phyloP scores from a whole-genome alignment of 1,140 invertebrate genomes.

The Sipha flava region DNA sequence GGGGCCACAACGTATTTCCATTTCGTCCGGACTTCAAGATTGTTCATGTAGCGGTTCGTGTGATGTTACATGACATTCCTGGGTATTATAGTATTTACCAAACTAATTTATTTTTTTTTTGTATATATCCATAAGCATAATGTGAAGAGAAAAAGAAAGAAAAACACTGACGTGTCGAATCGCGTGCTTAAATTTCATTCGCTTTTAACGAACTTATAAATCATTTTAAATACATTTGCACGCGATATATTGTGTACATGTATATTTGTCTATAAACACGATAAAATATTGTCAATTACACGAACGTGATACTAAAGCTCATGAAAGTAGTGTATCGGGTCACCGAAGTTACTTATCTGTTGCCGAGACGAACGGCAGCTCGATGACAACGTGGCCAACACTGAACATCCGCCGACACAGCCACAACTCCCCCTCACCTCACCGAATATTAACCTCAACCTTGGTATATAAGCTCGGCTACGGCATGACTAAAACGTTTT shows the following conservation, averaged over 20 bases:
- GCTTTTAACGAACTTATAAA: background rate
- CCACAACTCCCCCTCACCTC: no score
- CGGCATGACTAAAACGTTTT: background rate
- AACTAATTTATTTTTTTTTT: background rate
- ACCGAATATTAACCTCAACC: background rate
- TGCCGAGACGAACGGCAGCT: no score
- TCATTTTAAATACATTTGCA: background rate
- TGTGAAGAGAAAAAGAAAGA: background rate
- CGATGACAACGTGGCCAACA: no score
- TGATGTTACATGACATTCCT: conserved; percentile 9
- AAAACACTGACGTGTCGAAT: background rate
- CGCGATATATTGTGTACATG: no score
- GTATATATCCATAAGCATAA: background rate
- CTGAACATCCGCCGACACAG: no score
- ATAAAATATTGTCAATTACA: background rate
- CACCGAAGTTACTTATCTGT: no score
- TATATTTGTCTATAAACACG: no score
- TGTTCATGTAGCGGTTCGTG: background rate
- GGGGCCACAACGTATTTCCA: background rate
- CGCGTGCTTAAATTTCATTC: background rate
- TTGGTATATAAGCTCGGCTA: background rate
- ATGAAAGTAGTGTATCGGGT: no score
- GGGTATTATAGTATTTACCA: background rate
- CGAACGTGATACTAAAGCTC: no score
- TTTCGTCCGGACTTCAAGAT: background rate